phyloP scores from a whole-genome alignment of 2,797 vertebrate species.

The Yasuhikotakia modesta region DNA sequence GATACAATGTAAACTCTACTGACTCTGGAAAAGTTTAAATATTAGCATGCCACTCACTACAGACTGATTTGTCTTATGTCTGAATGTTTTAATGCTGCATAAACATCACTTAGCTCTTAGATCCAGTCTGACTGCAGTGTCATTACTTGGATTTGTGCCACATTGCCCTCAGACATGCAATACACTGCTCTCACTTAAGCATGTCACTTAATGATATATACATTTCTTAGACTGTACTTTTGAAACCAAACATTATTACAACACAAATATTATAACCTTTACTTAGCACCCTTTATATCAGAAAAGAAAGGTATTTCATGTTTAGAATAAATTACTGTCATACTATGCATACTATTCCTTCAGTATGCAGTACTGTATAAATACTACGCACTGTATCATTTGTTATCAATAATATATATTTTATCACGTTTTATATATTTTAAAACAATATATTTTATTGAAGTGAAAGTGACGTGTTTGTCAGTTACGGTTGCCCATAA shows the following conservation, averaged over 20 bases:
- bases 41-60: conserved; percentile 29
- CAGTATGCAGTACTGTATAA: too few relatives aligned
- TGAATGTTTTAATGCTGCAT: conserved; percentile 30
- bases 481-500: too few relatives aligned
- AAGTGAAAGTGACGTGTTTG: too few relatives aligned
- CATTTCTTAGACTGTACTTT: background rate
- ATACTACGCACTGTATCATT: too few relatives aligned
- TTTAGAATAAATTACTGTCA: too few relatives aligned
- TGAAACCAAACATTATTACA: background rate
- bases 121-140: background rate
- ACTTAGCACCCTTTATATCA: too few relatives aligned
- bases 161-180: background rate
- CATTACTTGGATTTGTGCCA: background rate
- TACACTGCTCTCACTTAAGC: background rate
- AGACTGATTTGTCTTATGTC: conserved; percentile 33
- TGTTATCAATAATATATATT: too few relatives aligned
- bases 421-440: too few relatives aligned
- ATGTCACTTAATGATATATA: background rate
- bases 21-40: conserved; percentile 9
- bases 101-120: conserved; percentile 38
- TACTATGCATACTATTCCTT: too few relatives aligned
- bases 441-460: too few relatives aligned
- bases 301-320: too few relatives aligned
- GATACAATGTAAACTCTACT: conserved; percentile 24
- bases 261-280: too few relatives aligned